Base-by-base conservation (phyloP, 2,113 vertebrate genomes). In the Trochalopteron elliotii region DNA sequence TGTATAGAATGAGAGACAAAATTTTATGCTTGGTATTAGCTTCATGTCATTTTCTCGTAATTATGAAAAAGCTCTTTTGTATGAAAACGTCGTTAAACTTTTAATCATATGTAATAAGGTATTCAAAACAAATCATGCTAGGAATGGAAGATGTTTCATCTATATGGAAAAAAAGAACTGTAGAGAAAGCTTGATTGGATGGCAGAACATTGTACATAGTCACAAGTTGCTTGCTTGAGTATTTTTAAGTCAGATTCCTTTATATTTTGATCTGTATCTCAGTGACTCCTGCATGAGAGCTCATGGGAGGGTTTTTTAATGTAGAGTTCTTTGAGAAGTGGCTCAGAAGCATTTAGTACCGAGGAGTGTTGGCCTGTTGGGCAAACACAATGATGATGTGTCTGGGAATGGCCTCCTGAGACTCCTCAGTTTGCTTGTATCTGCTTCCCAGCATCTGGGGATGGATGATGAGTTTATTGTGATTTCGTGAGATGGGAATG, bases 31-130 rank as follows among this genome's bases (percentile, higher is more conserved):
- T 76, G 55, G 37, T 74, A 42, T 52, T 80, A 60, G 15, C 22
- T 86, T 74, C 9, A 12, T 70, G 44, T 77, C 18, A 70, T 88
- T 80, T 52, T 74, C 19, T 65, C 90, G 55, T 74, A 65, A 74
- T 88, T 92, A 86, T 86, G 52, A 42, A 83, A 94, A 90, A 74
- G 6, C 11, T 96, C n/a, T 85, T 93, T 86, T 80, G 37, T 85
- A 77, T 85, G 55, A 93, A 94, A 95, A 91, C 49, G 56, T 85
- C 3, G 0, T 89, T 91, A 71, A 85, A 80, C 47, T 65, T 90
- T 70, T 67, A 83, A 93, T 86, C 14, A 63, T 67, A 63, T 50
- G 7, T 70, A 75, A 69, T 75, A 65, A 83, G 5, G 55, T 90
- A 30, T 77, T 92, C 50, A 83, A 86, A 90, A 70, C 45, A 63